Conservation (phyloP, 2,113 vertebrate genomes). For the Elaphurus davidianus region DNA sequence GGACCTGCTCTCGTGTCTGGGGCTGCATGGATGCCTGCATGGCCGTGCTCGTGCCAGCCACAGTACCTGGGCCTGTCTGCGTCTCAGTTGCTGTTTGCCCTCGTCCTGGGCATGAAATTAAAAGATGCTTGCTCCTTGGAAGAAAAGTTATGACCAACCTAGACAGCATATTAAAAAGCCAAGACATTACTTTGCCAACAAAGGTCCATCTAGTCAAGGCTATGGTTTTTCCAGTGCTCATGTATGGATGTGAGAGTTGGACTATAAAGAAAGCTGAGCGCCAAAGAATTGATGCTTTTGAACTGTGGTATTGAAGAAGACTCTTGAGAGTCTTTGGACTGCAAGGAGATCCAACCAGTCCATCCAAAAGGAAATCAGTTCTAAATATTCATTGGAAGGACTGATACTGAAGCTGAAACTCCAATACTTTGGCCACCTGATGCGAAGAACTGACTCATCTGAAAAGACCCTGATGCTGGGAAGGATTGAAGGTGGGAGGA, state of each 20-base stretch:
- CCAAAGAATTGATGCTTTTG: neutral
- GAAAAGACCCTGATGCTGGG: neutral
- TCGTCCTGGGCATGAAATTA: neutral
- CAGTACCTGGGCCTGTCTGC: neutral
- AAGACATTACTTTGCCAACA: neutral
- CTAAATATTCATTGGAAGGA: neutral
- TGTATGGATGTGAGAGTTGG: neutral
- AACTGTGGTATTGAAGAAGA: neutral
- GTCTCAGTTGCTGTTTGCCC: neutral
- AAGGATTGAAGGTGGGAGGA: neutral
- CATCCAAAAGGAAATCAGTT: neutral
- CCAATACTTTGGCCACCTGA: neutral
- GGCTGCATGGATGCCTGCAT: neutral
- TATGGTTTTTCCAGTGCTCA: neutral
- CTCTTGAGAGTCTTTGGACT: neutral
- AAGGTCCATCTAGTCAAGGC: neutral
- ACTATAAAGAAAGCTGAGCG: neutral
- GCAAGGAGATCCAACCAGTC: neutral
- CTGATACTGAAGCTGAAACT: neutral
- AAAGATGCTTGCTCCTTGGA: neutral
- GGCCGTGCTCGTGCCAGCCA: fast-evolving
- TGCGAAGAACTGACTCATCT: neutral
- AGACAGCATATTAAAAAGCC: neutral
- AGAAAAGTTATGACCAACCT: neutral
- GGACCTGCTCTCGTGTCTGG: fast-evolving